Percentiles rank a stretch among this genome's conserved stretches.
These are phyloP conservation scores for Emydoidea blandingii DNA, from an alignment of 2,797 vertebrate genomes.

Conservation along the genomic window DNA sequence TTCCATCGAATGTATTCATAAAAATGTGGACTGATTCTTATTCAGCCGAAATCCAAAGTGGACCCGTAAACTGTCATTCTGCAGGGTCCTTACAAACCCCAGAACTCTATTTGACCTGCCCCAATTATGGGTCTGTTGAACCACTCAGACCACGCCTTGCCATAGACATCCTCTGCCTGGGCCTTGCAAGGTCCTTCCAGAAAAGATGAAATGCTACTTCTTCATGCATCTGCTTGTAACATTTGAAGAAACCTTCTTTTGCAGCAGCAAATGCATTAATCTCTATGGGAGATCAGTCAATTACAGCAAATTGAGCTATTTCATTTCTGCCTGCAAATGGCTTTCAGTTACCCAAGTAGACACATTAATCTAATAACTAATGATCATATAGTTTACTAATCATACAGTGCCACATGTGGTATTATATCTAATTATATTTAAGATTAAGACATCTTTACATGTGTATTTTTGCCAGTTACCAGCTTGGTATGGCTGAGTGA, in stretches of 20 bases:
- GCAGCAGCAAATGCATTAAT: constrained; percentile 80
- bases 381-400: constrained; percentile 87
- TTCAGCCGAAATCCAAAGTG: fast-evolving
- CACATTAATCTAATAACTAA: constrained; percentile 89
- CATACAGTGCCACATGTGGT: constrained; percentile 82
- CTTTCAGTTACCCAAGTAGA: constrained; percentile 86
- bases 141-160: not conserved
- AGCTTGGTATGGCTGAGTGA: constrained; percentile 61
- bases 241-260: constrained; percentile 78
- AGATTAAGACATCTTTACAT: constrained; percentile 86
- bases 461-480: constrained; percentile 78
- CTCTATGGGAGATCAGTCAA: constrained; percentile 87
- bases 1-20: fast-evolving
- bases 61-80: not conserved
- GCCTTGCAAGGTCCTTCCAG: constrained; percentile 7
- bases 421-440: constrained; percentile 87
- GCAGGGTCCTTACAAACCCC: fast-evolving
- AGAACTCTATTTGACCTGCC: not conserved
- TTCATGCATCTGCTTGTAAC: constrained; percentile 69
- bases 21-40: fast-evolving
- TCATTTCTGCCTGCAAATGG: constrained; percentile 86
- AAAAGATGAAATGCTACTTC: constrained; percentile 58
- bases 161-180: constrained; percentile 10
- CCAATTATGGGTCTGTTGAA: not conserved
- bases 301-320: constrained; percentile 88